Conservation (phyloP, 2,113 vertebrate genomes). For the Salvelinus sp. region DNA sequence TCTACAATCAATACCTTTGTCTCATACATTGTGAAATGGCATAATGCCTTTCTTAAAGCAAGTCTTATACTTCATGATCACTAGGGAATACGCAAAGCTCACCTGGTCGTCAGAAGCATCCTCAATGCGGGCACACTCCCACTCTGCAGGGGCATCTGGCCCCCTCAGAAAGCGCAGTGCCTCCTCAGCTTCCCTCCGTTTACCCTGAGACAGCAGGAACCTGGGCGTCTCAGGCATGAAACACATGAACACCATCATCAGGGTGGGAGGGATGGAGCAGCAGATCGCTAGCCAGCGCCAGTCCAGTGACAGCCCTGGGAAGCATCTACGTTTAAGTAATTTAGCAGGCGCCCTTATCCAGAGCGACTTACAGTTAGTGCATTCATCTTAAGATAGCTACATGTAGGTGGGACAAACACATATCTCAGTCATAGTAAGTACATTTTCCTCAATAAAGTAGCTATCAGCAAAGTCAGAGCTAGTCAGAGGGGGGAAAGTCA, state of each 20-base stretch:
- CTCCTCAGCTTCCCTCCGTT: constrained; percentile 76
- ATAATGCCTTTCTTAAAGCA: neutral
- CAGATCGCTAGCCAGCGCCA: constrained; percentile 92
- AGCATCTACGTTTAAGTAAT: no score
- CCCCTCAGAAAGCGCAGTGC: constrained; percentile 84
- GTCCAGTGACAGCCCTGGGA: constrained; percentile 74
- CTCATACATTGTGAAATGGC: no score
- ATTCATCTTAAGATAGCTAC: no score
- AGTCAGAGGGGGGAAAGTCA: no score
- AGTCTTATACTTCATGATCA: no score
- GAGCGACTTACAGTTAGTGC: no score
- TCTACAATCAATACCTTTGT: no score
- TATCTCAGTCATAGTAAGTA: no score
- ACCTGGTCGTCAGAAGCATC: constrained; percentile 73
- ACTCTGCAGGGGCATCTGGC: constrained; percentile 70
- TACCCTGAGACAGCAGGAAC: constrained; percentile 80
- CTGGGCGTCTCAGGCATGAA: constrained; percentile 91
- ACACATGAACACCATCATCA: constrained; percentile 84
- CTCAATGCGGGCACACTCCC: constrained; percentile 80
- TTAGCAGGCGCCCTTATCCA: no score
- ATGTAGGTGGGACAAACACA: no score
- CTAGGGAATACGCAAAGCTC: constrained; percentile 19
- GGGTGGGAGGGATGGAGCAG: constrained; percentile 77
- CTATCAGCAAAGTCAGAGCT: no score
- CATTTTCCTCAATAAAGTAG: no score